phyloP scores from a whole-genome alignment of 2,797 vertebrate genomes.

The Cygnus olor region DNA sequence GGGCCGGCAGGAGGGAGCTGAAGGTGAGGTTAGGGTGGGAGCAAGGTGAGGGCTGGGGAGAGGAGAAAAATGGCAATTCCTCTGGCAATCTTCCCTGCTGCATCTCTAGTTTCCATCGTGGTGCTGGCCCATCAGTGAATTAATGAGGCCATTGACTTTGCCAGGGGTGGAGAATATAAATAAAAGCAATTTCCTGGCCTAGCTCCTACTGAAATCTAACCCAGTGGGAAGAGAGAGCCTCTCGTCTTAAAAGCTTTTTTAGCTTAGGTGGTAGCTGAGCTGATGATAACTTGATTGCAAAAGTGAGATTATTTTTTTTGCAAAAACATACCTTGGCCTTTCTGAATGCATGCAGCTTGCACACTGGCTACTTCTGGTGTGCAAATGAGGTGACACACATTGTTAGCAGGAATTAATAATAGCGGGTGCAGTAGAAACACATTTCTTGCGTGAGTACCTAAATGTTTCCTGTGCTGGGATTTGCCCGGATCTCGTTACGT shows the following conservation, averaged over 20 bases:
- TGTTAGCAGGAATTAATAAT: not conserved
- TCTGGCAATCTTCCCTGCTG: slow-evolving; percentile 44
- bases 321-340: not conserved
- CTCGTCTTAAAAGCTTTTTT: slow-evolving; percentile 28
- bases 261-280: slow-evolving; percentile 3
- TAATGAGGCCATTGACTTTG: slow-evolving; percentile 74
- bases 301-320: not conserved
- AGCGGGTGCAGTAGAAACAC: not conserved
- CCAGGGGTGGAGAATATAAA: slow-evolving; percentile 73
- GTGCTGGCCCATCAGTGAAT: slow-evolving; percentile 62
- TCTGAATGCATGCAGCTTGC: not conserved
- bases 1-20: not conserved
- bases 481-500: not conserved
- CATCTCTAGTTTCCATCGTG: slow-evolving; percentile 63
- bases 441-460: slow-evolving; percentile 5
- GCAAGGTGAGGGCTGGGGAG: slow-evolving; percentile 37
- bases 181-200: slow-evolving; percentile 72
- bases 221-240: slow-evolving; percentile 65
- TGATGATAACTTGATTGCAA: slow-evolving; percentile 39
- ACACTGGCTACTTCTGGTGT: slow-evolving; percentile 5
- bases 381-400: not conserved
- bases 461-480: slow-evolving; percentile 12
- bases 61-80: slow-evolving; percentile 24
- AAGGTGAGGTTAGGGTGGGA: slow-evolving; percentile 40
- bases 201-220: slow-evolving; percentile 65